Evolutionary conservation across 2,888 invertebrate species (phyloP).

Genomic region (Yponomeuta cagnagella): DNA sequence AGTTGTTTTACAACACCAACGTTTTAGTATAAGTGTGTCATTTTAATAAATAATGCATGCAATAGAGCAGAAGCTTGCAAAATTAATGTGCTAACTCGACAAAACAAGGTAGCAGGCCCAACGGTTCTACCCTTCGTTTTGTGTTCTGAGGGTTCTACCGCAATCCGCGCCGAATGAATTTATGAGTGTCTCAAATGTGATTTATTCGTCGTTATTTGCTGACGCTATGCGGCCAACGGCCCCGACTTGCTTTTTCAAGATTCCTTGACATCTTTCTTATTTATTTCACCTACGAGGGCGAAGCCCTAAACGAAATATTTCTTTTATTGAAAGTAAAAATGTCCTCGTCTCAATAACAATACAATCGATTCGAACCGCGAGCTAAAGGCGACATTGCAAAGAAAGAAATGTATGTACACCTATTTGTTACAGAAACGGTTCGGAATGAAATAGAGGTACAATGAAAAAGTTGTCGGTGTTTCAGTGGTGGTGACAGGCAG

Average conservation of each 20-base stretch:
- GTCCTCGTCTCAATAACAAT: background rate
- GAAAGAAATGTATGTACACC: constrained; percentile 1
- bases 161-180: background rate
- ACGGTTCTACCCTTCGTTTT: background rate
- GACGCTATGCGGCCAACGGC: background rate
- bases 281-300: background rate
- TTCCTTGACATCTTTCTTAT: background rate
- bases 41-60: background rate
- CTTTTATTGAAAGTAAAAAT: background rate
- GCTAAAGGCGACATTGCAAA: background rate
- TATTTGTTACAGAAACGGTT: background rate
- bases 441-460: background rate
- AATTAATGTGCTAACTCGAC: background rate
- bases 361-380: background rate
- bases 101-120: background rate
- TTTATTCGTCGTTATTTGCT: background rate
- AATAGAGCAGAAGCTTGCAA: background rate
- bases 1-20: no score
- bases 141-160: background rate
- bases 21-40: no score
- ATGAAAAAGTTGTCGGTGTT: background rate
- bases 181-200: background rate
- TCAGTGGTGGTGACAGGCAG: background rate
- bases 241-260: background rate
- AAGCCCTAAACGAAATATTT: background rate